A percentile compares a stretch with the other conserved stretches of the same genome.
phyloP scores from a whole-genome alignment of 2,797 vertebrate genomes.

The Rhadinocentrus ornatus region DNA sequence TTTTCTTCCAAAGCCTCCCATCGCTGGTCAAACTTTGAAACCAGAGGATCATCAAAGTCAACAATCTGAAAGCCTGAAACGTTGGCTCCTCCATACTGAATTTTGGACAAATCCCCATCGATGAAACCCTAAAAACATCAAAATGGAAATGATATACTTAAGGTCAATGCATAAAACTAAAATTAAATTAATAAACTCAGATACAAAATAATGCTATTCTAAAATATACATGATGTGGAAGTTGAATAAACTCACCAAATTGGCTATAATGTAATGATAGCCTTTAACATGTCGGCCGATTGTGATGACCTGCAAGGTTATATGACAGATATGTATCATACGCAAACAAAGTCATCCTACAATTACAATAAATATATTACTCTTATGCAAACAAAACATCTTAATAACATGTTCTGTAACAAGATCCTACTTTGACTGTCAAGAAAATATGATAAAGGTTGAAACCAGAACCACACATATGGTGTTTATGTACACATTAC shows the following conservation, averaged over 20 bases:
- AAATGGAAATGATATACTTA: neutral
- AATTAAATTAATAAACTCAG: neutral
- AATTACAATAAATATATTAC: neutral
- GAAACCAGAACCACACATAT: neutral
- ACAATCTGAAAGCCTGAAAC: constrained; percentile 99
- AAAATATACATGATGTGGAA: neutral
- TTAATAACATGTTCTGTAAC: neutral
- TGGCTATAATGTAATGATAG: constrained; percentile 99
- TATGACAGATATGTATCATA: constrained; percentile 16
- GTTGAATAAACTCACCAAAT: constrained; percentile 87
- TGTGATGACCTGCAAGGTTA: constrained; percentile 91
- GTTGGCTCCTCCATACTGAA: constrained; percentile 98
- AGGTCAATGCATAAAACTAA: neutral
- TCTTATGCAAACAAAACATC: neutral
- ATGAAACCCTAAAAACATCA: constrained; percentile 89
- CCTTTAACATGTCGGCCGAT: constrained; percentile 98
- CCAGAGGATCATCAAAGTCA: constrained; percentile 95
- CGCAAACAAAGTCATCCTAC: neutral
- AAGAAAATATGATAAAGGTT: constrained; percentile 2
- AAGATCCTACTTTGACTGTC: neutral
- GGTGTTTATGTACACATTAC: constrained; percentile 3
- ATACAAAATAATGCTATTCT: neutral
- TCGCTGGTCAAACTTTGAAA: constrained; percentile 97
- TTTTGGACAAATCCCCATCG: constrained; percentile 97
- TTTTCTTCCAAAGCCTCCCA: constrained; percentile 98